Conservation (phyloP, 2,797 vertebrate genomes). For the Pipistrellus pygmaeus region DNA sequence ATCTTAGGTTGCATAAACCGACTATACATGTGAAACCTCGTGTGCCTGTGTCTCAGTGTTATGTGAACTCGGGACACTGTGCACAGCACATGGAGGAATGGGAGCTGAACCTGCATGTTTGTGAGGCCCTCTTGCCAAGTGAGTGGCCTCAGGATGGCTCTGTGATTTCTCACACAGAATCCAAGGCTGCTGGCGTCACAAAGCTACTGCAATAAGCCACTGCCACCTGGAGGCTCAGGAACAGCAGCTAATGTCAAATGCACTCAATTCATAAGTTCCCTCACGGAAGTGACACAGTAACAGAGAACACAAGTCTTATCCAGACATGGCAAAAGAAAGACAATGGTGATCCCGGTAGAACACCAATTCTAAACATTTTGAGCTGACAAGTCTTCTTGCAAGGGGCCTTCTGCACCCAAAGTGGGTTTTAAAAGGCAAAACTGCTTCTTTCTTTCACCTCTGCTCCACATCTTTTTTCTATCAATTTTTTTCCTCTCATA, state of each 20-base stretch:
- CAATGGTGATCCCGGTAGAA: not conserved
- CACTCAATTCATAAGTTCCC: not conserved
- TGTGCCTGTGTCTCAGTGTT: not conserved
- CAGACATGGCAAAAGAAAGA: not conserved
- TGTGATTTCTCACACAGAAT: not conserved
- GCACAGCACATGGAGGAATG: not conserved
- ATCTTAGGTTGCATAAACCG: not conserved
- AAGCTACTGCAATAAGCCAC: slow-evolving; percentile 64
- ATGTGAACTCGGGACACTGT: not conserved
- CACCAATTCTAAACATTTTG: not conserved
- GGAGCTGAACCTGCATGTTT: not conserved
- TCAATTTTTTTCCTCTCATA: not conserved
- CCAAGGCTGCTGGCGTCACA: not conserved
- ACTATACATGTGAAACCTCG: not conserved
- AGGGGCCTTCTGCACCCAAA: not conserved
- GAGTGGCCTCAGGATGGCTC: not conserved
- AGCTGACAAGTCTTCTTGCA: not conserved
- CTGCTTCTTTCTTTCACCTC: not conserved
- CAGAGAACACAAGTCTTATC: not conserved
- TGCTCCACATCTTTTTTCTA: not conserved
- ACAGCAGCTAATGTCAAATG: slow-evolving; percentile 52
- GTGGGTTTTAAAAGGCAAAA: not conserved
- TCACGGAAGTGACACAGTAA: not conserved
- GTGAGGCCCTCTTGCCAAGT: not conserved
- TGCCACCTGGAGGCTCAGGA: slow-evolving; percentile 75